Percentiles rank a stretch among this genome's conserved stretches.
phyloP scores from a whole-genome alignment of 2,888 invertebrate species.

The Dexiosoma caninum region DNA sequence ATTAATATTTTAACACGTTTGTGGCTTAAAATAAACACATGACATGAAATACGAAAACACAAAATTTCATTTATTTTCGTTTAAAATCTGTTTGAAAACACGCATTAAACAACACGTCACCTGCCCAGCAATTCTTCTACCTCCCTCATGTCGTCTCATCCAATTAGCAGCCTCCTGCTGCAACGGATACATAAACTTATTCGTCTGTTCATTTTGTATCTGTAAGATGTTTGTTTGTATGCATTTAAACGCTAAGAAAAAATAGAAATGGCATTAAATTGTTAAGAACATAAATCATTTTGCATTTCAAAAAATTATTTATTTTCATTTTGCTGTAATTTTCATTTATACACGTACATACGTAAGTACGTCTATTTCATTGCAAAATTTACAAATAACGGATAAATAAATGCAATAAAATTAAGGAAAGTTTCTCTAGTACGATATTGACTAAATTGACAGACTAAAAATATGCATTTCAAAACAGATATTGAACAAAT shows the following conservation, averaged over 20 bases:
- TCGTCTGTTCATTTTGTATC: neutral
- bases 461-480: too few relatives aligned
- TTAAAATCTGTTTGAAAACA: slow-evolving; percentile 17
- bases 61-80: neutral
- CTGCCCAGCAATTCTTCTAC: slow-evolving; percentile 1
- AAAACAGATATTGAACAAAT: neutral
- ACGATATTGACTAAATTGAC: too few relatives aligned
- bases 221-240: neutral
- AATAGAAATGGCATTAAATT: neutral
- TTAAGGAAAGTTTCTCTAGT: too few relatives aligned
- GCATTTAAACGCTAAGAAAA: neutral
- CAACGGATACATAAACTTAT: neutral
- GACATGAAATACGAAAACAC: neutral
- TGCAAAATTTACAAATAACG: neutral
- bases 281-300: slow-evolving; percentile 14
- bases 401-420: too few relatives aligned
- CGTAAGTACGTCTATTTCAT: neutral
- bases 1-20: neutral
- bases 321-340: neutral
- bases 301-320: neutral
- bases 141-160: neutral
- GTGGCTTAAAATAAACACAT: neutral
- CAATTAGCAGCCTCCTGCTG: neutral
- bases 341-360: too few relatives aligned
- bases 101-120: slow-evolving; percentile 9